Conservation (phyloP, 2,113 vertebrate genomes). For the Nothocercus julius region DNA sequence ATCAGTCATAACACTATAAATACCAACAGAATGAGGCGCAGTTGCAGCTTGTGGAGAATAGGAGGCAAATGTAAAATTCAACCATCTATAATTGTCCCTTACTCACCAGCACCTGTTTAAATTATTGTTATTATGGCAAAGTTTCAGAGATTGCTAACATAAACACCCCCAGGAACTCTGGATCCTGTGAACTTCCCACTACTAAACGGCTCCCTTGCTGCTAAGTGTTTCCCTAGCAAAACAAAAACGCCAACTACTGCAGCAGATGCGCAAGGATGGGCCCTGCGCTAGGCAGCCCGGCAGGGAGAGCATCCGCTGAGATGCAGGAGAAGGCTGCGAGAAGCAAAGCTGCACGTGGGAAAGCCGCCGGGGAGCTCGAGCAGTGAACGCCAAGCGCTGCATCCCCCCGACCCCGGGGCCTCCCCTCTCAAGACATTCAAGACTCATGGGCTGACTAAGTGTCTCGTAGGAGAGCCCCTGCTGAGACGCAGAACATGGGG, state of each 20-base stretch:
- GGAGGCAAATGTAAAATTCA: neutral
- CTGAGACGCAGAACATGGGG: neutral
- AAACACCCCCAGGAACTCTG: neutral
- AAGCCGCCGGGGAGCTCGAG: neutral
- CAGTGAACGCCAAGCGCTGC: too few relatives aligned
- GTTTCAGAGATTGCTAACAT: neutral
- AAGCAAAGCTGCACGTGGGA: neutral
- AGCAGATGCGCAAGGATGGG: accelerated
- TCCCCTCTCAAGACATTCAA: neutral
- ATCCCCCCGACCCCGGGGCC: neutral
- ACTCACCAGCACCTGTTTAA: neutral
- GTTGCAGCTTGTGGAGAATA: neutral
- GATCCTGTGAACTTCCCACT: neutral
- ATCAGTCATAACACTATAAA: neutral
- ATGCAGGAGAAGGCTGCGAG: neutral
- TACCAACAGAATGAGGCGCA: neutral
- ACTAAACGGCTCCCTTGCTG: neutral
- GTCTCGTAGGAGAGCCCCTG: accelerated
- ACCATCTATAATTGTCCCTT: neutral
- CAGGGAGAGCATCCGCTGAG: neutral
- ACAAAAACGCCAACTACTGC: accelerated
- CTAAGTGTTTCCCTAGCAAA: neutral
- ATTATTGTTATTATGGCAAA: neutral
- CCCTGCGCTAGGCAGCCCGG: neutral
- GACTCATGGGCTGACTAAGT: neutral